Percentiles rank a stretch among this genome's conserved stretches.
phyloP scores from a whole-genome alignment of 2,113 vertebrate species.

The Stigmatopora nigra region DNA sequence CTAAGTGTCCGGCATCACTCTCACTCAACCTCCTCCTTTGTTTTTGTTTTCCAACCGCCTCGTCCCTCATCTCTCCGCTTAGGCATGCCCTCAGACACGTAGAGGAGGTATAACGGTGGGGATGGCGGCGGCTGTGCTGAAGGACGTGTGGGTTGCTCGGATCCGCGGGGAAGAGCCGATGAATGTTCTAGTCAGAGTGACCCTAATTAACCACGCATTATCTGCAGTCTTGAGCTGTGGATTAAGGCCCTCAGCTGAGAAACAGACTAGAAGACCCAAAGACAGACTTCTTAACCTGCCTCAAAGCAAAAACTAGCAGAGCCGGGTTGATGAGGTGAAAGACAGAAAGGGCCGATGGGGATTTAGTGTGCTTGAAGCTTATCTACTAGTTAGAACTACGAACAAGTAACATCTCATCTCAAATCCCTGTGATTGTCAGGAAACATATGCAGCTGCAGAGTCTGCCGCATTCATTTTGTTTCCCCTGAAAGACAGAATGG shows the following conservation, averaged over 20 bases:
- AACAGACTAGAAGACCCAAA: slow-evolving; percentile 42
- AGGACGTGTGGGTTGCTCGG: slow-evolving; percentile 57
- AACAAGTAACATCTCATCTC: slow-evolving; percentile 35
- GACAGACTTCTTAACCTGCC: slow-evolving; percentile 43
- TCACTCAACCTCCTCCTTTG: slow-evolving; percentile 16
- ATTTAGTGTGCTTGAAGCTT: slow-evolving; percentile 28
- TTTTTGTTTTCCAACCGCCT: slow-evolving; percentile 27
- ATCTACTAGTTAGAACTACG: slow-evolving; percentile 44
- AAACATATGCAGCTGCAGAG: slow-evolving; percentile 4
- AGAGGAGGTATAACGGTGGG: slow-evolving; percentile 35
- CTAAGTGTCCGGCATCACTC: slow-evolving; percentile 22
- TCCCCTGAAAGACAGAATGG: slow-evolving; percentile 17
- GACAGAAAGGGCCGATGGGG: slow-evolving; percentile 18
- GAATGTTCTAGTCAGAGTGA: slow-evolving; percentile 64
- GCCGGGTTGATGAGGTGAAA: slow-evolving; percentile 3
- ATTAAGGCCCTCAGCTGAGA: slow-evolving; percentile 58
- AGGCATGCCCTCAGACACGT: slow-evolving; percentile 41
- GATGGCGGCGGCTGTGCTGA: slow-evolving; percentile 42
- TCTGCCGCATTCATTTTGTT: slow-evolving; percentile 11
- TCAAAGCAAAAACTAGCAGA: slow-evolving; percentile 25
- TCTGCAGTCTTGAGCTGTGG: slow-evolving; percentile 61
- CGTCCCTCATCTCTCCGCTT: slow-evolving; percentile 25
- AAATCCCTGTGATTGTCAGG: slow-evolving; percentile 10
- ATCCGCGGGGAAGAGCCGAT: slow-evolving; percentile 52
- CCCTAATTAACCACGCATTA: slow-evolving; percentile 73